These are phyloP conservation scores for Bungarus multicinctus DNA, from an alignment of 2,113 vertebrate genomes.

Conservation along the genomic window DNA sequence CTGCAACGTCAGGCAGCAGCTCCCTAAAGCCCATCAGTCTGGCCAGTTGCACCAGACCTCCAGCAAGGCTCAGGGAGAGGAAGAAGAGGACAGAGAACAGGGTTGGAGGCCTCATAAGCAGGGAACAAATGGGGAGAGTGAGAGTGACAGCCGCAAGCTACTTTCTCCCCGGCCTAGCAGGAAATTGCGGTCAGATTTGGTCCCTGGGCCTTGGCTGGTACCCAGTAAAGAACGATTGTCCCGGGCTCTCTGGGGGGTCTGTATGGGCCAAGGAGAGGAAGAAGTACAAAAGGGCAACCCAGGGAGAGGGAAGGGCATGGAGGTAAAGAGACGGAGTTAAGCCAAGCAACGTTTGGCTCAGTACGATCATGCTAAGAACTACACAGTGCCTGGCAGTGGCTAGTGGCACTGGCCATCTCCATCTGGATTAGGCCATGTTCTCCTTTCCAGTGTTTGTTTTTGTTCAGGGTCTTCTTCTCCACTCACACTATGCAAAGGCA, in stretches of 20 bases:
- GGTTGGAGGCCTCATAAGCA: not conserved
- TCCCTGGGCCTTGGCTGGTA: slow-evolving; percentile 6
- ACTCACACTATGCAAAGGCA: slow-evolving; percentile 13
- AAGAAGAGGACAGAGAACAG: not conserved
- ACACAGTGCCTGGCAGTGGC: slow-evolving; percentile 12
- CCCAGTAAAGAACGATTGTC: slow-evolving; percentile 30
- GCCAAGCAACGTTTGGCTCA: not conserved
- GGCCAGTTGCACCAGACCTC: not conserved
- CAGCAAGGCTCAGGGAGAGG: not conserved
- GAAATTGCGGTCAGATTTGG: not conserved
- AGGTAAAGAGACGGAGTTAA: slow-evolving; percentile 12
- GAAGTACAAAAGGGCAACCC: not conserved
- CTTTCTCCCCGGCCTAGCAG: not conserved
- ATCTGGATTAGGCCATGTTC: slow-evolving; percentile 11
- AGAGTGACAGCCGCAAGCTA: not conserved
- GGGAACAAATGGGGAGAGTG: not conserved
- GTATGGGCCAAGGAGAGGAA: slow-evolving; percentile 2
- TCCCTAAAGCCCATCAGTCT: not conserved
- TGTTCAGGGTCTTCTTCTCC: not conserved
- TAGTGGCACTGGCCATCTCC: slow-evolving; percentile 3
- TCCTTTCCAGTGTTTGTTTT: not conserved
- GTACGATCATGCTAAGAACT: not conserved
- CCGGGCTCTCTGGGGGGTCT: slow-evolving; percentile 7
- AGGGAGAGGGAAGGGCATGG: not conserved
- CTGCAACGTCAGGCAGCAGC: not conserved